Percentiles rank a stretch among this genome's conserved stretches.
Evolutionary conservation across 1,140 invertebrate genomes (phyloP).

Genomic region (Ceratina calcarata): DNA sequence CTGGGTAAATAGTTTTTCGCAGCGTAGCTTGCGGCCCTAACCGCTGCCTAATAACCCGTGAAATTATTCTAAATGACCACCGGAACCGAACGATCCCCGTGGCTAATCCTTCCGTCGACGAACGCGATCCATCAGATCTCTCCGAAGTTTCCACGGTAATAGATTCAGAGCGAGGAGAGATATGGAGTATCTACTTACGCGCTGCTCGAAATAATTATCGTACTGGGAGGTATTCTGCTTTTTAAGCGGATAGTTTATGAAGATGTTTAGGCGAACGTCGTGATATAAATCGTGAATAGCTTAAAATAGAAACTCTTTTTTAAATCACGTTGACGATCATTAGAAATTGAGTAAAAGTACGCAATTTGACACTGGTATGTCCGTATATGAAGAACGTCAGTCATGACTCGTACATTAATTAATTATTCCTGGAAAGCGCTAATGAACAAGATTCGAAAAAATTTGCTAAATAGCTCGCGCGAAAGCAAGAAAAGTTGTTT

Average conservation of each 20-base stretch:
- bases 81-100: constrained; percentile 31
- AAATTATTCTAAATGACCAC: constrained; percentile 62
- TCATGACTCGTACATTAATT: background rate
- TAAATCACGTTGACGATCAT: background rate
- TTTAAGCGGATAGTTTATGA: background rate
- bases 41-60: constrained; percentile 56
- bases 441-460: constrained; percentile 4
- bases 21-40: background rate
- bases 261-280: background rate
- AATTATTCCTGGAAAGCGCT: background rate
- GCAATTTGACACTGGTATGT: background rate
- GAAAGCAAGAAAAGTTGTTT: constrained; percentile 19
- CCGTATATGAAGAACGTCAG: background rate
- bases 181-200: background rate
- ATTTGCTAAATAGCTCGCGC: background rate
- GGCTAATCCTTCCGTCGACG: constrained; percentile 50
- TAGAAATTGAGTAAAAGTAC: background rate
- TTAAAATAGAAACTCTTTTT: background rate
- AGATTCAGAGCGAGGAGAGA: constrained; percentile 6
- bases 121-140: constrained; percentile 35
- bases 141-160: background rate
- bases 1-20: constrained; percentile 45
- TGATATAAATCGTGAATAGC: background rate
- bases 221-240: background rate
- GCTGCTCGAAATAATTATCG: constrained; percentile 20